Conservation (phyloP, 1,140 invertebrate genomes). For the Drosophila teissieri region DNA sequence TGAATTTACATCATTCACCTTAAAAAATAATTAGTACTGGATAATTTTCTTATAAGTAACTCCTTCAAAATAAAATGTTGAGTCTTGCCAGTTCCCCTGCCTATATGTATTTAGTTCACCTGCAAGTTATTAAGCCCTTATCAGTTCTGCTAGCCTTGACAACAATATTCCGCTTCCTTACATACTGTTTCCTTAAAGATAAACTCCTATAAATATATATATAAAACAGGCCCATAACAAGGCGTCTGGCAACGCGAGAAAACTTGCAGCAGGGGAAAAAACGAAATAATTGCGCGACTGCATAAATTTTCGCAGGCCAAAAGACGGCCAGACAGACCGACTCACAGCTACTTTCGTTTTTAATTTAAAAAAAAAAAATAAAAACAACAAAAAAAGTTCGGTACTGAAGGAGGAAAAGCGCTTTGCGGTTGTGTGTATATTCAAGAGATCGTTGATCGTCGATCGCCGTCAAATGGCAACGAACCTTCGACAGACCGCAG, state of each 20-base stretch:
- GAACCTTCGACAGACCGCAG: slow-evolving; percentile 76
- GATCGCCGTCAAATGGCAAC: slow-evolving; percentile 73
- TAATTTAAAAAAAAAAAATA: slow-evolving; percentile 64
- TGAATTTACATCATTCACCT: too few species aligned
- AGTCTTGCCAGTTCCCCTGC: too few species aligned
- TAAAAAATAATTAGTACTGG: too few species aligned
- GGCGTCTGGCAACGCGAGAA: slow-evolving; percentile 50
- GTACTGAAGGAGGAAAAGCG: slow-evolving; percentile 65
- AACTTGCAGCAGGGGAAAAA: slow-evolving; percentile 46
- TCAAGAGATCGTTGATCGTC: slow-evolving; percentile 51
- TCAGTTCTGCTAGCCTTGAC: slow-evolving; percentile 12
- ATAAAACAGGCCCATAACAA: slow-evolving; percentile 40
- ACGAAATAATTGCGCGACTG: slow-evolving; percentile 75
- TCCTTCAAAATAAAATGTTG: too few species aligned
- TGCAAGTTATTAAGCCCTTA: background rate
- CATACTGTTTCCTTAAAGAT: background rate
- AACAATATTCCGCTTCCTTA: slow-evolving; percentile 3
- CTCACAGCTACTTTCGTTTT: slow-evolving; percentile 78
- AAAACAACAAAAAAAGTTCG: slow-evolving; percentile 27
- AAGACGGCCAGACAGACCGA: slow-evolving; percentile 26
- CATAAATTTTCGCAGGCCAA: slow-evolving; percentile 67
- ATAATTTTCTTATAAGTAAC: too few species aligned
- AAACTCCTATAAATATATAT: too few species aligned
- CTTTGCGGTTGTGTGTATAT: slow-evolving; percentile 38
- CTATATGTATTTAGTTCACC: background rate